Base-by-base conservation (phyloP, 2,113 vertebrate species). In the Leucosticte australis region DNA sequence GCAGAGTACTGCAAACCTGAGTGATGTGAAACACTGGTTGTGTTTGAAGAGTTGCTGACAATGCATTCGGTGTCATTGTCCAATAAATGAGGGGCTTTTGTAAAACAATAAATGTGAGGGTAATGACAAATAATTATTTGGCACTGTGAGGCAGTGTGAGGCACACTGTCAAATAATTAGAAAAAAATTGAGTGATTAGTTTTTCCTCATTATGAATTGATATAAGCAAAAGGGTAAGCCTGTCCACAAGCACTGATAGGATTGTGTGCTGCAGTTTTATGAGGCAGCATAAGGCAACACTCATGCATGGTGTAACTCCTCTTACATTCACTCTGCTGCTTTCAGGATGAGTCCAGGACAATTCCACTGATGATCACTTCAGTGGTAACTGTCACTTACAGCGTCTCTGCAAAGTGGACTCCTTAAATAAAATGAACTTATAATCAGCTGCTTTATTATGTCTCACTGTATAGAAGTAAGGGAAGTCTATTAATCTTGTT, bases 401-500 rank as follows among this genome's bases (percentile, higher is more conserved):
- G 79, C 19, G 6, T 75, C 60, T 35, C 67, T 87, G 78, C 71
- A 73, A 91, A 95, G 89, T 46, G 69, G 80, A 47, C 67, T 88
- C 33, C 44, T 77, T 90, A 90, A 89, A 91, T 60, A 73, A 83
- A 92, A 85, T 27, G 77, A 15, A 67, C 64, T 91, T 87, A 79
- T 42, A 75, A 91, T 95, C 79, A 95, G 62, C 70, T 90, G 37
- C 59, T 68, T 83, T 89, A 79, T 86, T 80, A 67, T 83, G 44
- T 63, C 42, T 87, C 41, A 55, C 74, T 89, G 41, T 76, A 84
- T 31, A 56, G 70, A 89, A 89, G 74, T 41, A 86, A 91, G 53
- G 87, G 30, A 73, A n/a, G 80, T 91, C 95, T 96, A 95, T 97
- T 96, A 94, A 95, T 89, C 92, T 92, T 73, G 49, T 95, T 96